Conservation (phyloP, 2,797 vertebrate species). For the Betta splendens region DNA sequence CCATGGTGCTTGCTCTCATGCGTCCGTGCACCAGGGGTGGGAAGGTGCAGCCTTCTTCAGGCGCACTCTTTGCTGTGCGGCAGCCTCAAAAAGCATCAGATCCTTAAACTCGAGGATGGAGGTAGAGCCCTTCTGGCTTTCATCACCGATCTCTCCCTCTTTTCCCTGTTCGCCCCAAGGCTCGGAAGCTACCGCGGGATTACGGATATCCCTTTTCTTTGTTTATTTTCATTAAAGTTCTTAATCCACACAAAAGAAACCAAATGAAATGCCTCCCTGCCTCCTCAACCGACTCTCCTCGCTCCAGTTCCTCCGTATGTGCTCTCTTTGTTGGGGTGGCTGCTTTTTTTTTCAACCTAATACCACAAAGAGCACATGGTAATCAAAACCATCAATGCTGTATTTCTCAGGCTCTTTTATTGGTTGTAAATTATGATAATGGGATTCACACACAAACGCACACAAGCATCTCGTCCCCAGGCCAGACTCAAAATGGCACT, state of each 20-base stretch:
- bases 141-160: conserved; percentile 46
- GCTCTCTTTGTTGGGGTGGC: conserved; percentile 63
- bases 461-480: conserved; percentile 42
- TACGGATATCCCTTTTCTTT: conserved; percentile 67
- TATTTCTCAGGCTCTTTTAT: conserved; percentile 74
- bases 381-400: conserved; percentile 82
- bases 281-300: conserved; percentile 58
- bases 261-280: conserved; percentile 69
- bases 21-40: conserved; percentile 26
- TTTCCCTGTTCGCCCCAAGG: conserved; percentile 41
- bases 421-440: conserved; percentile 81
- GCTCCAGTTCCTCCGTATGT: conserved; percentile 65
- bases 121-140: conserved; percentile 55
- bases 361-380: conserved; percentile 75
- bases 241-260: conserved; percentile 72
- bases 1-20: conserved; percentile 28
- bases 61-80: conserved; percentile 54
- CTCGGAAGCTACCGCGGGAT: conserved; percentile 62
- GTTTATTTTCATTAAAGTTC: conserved; percentile 74
- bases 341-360: conserved; percentile 47
- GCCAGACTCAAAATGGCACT: conserved; percentile 31
- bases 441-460: conserved; percentile 69
- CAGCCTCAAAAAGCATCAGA: conserved; percentile 58
- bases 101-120: conserved; percentile 56
- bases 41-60: conserved; percentile 57